These are phyloP conservation scores for Acestrorhynchus altus DNA, from an alignment of 2,797 vertebrate species.

Conservation along the genomic window DNA sequence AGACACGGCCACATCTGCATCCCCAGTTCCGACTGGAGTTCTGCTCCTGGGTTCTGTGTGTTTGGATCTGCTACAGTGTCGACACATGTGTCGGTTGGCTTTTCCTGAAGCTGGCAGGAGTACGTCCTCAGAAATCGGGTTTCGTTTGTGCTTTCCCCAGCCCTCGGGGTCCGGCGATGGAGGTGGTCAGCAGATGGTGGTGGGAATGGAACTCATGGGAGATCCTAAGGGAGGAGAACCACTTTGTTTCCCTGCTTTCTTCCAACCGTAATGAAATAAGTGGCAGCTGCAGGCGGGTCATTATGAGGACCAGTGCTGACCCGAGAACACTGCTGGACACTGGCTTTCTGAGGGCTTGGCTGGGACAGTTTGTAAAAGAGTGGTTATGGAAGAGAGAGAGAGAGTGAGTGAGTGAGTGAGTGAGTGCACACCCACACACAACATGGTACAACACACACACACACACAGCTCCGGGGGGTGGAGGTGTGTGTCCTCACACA, in stretches of 20 bases:
- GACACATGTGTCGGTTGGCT: too few relatives aligned
- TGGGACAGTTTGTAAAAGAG: slow-evolving; percentile 2
- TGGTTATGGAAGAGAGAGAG: not conserved
- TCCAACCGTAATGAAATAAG: slow-evolving; percentile 73
- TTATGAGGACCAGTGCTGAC: slow-evolving; percentile 74
- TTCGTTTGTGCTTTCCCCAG: too few relatives aligned
- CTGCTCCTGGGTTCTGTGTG: too few relatives aligned
- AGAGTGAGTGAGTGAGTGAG: not conserved
- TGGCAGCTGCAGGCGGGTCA: slow-evolving; percentile 74
- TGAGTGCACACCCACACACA: slow-evolving; percentile 8
- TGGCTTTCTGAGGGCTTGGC: not conserved
- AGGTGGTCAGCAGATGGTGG: slow-evolving; percentile 53
- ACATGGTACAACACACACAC: not conserved
- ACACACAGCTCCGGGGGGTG: not conserved
- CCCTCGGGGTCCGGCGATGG: too few relatives aligned
- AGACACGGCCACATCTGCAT: too few relatives aligned
- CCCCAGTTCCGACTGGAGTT: too few relatives aligned
- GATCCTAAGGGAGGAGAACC: not conserved
- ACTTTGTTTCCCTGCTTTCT: slow-evolving; percentile 48
- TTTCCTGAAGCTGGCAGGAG: too few relatives aligned
- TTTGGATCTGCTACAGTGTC: too few relatives aligned
- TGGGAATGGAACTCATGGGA: not conserved
- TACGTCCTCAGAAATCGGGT: too few relatives aligned
- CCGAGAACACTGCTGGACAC: not conserved
- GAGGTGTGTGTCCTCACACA: slow-evolving; percentile 21